Base-by-base conservation (phyloP, 2,113 vertebrate species). In the Lathamus discolor region DNA sequence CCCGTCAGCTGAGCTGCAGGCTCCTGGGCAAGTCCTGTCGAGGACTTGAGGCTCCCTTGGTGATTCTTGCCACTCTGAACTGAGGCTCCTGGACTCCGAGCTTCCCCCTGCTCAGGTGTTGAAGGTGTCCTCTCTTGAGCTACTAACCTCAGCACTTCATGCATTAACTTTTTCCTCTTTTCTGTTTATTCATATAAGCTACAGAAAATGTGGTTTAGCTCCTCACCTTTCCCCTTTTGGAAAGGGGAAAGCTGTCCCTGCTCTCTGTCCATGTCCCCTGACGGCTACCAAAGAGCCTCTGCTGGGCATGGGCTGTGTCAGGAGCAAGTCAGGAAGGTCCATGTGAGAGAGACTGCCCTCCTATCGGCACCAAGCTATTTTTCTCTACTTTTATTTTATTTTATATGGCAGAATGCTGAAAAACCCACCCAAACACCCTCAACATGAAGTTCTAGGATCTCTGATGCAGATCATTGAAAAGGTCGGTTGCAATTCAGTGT, bases 401-500 rank as follows among this genome's bases (percentile, higher is more conserved):
- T 49, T 49, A 49, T 24, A 25, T 49, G 48, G 23, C 16, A 86
- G 31, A 88, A 93, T 11, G 7, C 61, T 57, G 49, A 52, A 66
- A 27, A 64, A 24, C 23, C 25, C 5, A 16, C 16, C 23, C 19
- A 1, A 59, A 51, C 22, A 24, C 8, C 24, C 18, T 64, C 19
- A 27, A 24, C 2, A 0, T 59, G 41, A 52, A 81, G 66, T 41
- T 54, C 25, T 57, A 39, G 20, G 20, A 17, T 88, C 16, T 55
- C 25, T 84, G 29, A 69, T 72, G 70, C 49, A 76, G 68, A 81
- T 28, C 54, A 29, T 15, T 69, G 54, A 35, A 62, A 86, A 83
- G 48, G 33, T 83, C 2, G 0, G 55, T 76, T 0, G 0, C 49
- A 62, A 66, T 80, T 91, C 51, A 46, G 23, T 31, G 66, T 37